Evolutionary conservation across 2,888 invertebrate genomes (phyloP).

Genomic region (Apamea crenata): DNA sequence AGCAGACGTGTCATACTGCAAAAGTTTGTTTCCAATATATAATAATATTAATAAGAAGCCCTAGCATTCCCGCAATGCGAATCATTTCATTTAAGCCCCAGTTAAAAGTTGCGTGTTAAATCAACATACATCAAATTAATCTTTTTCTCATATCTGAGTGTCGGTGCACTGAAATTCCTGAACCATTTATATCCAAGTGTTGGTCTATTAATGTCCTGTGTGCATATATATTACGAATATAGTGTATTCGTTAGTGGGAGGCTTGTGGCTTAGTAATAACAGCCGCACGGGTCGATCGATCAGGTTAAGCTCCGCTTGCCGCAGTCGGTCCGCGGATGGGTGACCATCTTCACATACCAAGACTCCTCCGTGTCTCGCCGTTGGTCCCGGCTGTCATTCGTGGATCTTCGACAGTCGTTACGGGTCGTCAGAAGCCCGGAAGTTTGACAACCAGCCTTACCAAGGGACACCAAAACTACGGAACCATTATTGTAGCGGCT

Average conservation of each 20-base stretch:
- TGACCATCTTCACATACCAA: too few relatives aligned
- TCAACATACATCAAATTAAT: slow-evolving; percentile 66
- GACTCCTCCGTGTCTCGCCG: too few relatives aligned
- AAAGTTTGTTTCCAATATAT: not conserved
- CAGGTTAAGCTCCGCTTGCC: too few relatives aligned
- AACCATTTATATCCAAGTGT: slow-evolving; percentile 65
- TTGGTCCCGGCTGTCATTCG: too few relatives aligned
- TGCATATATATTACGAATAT: slow-evolving; percentile 52
- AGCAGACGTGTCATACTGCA: not conserved
- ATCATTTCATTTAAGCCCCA: slow-evolving; percentile 40
- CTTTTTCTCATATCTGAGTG: slow-evolving; percentile 65
- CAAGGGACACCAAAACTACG: too few relatives aligned
- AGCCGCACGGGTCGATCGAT: too few relatives aligned
- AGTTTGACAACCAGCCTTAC: too few relatives aligned
- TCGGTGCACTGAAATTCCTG: slow-evolving; percentile 67
- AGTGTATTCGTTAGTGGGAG: slow-evolving; percentile 9
- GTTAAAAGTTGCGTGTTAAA: slow-evolving; percentile 62
- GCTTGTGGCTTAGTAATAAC: too few relatives aligned
- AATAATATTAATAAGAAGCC: not conserved
- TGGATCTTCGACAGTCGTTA: too few relatives aligned
- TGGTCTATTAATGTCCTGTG: slow-evolving; percentile 53
- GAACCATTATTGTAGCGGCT: too few relatives aligned
- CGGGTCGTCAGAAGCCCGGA: too few relatives aligned
- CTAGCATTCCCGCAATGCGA: slow-evolving; percentile 36
- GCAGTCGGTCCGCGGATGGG: too few relatives aligned